Percentiles rank a stretch among this genome's conserved stretches.
Conservation (phyloP, 2,113 vertebrate species). For the Telmatochromis sp. region DNA sequence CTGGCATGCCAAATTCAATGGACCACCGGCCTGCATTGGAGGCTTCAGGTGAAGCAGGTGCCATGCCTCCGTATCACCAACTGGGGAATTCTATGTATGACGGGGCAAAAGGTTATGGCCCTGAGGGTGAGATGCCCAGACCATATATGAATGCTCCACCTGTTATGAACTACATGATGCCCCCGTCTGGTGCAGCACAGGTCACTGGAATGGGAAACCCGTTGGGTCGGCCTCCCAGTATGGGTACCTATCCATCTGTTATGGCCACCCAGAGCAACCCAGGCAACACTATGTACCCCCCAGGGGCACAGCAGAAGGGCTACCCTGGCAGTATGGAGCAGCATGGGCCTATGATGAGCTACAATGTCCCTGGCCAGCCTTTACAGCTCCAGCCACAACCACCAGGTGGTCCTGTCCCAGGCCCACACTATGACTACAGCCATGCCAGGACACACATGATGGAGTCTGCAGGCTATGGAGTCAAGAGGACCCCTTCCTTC, state of each 20-base stretch:
- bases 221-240: slow-evolving; percentile 75
- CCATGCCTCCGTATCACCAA: slow-evolving; percentile 83
- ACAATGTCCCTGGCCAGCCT: slow-evolving; percentile 75
- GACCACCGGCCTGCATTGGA: slow-evolving; percentile 83
- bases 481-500: slow-evolving; percentile 92
- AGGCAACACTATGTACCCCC: slow-evolving; percentile 64
- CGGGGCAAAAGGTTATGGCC: slow-evolving; percentile 71
- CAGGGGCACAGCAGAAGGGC: slow-evolving; percentile 75
- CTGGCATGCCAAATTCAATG: slow-evolving; percentile 75
- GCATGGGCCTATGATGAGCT: slow-evolving; percentile 76
- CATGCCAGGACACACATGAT: slow-evolving; percentile 79
- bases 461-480: slow-evolving; percentile 80
- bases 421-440: slow-evolving; percentile 80
- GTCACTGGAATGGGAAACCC: slow-evolving; percentile 75
- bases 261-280: slow-evolving; percentile 65
- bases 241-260: slow-evolving; percentile 70
- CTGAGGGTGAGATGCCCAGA: slow-evolving; percentile 81
- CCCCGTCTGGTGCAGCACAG: slow-evolving; percentile 74
- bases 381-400: slow-evolving; percentile 78
- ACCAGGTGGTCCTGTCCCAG: slow-evolving; percentile 70
- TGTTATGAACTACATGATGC: slow-evolving; percentile 84
- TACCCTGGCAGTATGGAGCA: slow-evolving; percentile 80
- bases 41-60: slow-evolving; percentile 71
- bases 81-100: slow-evolving; percentile 81
- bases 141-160: slow-evolving; percentile 75